These are phyloP conservation scores for Nipponacmea schrenckii DNA, from an alignment of 2,888 invertebrate species.

Conservation along the genomic window DNA sequence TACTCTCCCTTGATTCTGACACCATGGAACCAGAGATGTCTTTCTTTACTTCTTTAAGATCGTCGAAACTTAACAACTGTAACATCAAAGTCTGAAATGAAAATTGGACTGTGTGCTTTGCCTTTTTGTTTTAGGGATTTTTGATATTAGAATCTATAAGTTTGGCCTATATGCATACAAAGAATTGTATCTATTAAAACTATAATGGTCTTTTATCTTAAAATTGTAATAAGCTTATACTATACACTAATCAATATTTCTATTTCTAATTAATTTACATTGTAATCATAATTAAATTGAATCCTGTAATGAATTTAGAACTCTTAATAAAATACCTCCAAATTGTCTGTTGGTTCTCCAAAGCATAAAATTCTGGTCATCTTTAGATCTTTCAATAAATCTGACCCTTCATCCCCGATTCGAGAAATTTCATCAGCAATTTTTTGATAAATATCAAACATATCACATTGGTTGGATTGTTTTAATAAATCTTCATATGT, in stretches of 20 bases:
- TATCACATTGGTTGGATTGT: conserved; percentile 22
- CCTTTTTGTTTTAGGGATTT: too few relatives aligned
- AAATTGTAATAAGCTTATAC: too few relatives aligned
- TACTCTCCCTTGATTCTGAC: neutral
- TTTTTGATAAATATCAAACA: conserved; percentile 1
- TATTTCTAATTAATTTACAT: too few relatives aligned
- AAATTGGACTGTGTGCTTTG: neutral
- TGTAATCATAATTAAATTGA: too few relatives aligned
- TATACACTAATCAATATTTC: too few relatives aligned
- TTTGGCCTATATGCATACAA: too few relatives aligned
- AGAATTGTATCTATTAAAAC: too few relatives aligned
- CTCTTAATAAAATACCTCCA: conserved; percentile 37
- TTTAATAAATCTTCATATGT: conserved; percentile 36
- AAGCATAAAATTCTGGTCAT: conserved; percentile 33
- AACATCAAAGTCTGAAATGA: conserved; percentile 1
- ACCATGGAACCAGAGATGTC: neutral
- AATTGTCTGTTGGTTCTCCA: conserved; percentile 36
- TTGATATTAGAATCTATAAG: too few relatives aligned
- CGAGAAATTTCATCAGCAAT: conserved; percentile 31
- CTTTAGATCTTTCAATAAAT: conserved; percentile 34
- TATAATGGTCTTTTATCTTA: too few relatives aligned
- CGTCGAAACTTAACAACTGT: neutral
- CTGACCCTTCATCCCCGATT: conserved; percentile 31
- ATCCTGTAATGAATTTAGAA: too few relatives aligned
- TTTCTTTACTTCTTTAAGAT: neutral